A percentile compares a stretch with the other conserved stretches of the same genome.
These are phyloP conservation scores for Cercocebus atys DNA, from an alignment of 2,113 vertebrate genomes.

Conservation along the genomic window DNA sequence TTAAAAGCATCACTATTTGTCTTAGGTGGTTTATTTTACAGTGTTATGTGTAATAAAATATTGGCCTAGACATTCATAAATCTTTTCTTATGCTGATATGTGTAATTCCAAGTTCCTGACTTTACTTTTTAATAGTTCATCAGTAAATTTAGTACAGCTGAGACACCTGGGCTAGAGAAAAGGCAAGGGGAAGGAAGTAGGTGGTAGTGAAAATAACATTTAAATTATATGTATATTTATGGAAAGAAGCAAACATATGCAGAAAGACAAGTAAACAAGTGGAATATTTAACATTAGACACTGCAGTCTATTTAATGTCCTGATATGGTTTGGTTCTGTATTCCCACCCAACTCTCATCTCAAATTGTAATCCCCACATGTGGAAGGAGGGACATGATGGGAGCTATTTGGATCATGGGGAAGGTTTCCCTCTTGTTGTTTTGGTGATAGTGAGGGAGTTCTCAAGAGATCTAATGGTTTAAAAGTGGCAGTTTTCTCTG, in stretches of 20 bases:
- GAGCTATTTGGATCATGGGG: too few relatives aligned
- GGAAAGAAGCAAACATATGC: background rate
- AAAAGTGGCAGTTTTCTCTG: too few relatives aligned
- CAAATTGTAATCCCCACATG: too few relatives aligned
- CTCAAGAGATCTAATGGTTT: too few relatives aligned
- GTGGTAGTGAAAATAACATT: background rate
- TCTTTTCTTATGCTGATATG: background rate
- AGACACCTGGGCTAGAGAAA: background rate
- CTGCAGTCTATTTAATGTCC: background rate
- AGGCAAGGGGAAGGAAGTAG: background rate
- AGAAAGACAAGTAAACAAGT: background rate
- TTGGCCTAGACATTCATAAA: background rate
- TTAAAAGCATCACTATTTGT: background rate
- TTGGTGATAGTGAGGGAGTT: too few relatives aligned
- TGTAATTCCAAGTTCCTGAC: background rate
- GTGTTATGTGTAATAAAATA: background rate
- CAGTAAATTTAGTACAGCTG: background rate
- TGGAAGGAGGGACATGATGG: too few relatives aligned
- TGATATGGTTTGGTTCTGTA: too few relatives aligned
- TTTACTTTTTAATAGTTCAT: background rate
- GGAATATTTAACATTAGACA: background rate
- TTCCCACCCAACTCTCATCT: too few relatives aligned
- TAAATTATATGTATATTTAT: background rate
- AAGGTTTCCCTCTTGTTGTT: too few relatives aligned
- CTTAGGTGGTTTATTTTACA: background rate